Conservation (phyloP, 1,140 invertebrate species). For the Drosophila persimilis region DNA sequence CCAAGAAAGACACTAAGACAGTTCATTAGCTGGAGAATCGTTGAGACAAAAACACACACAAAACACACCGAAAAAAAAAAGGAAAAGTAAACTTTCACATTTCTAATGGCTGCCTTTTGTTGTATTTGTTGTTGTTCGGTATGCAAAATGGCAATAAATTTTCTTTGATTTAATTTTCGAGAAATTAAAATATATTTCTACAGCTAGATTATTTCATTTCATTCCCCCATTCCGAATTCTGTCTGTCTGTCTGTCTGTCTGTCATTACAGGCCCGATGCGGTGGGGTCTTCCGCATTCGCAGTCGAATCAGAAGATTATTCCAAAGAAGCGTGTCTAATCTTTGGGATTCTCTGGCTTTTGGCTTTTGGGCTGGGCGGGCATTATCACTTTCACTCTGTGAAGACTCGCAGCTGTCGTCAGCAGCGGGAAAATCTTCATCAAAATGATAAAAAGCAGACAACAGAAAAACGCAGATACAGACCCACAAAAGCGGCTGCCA, state of each 20-base stretch:
- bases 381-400: slow-evolving; percentile 59
- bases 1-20: slow-evolving; percentile 28
- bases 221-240: slow-evolving; percentile 4
- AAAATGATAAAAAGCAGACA: slow-evolving; percentile 23
- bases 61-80: slow-evolving; percentile 34
- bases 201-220: slow-evolving; percentile 31
- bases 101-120: slow-evolving; percentile 57
- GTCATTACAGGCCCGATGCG: too few relatives aligned
- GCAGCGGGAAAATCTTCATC: slow-evolving; percentile 46
- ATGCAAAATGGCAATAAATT: slow-evolving; percentile 69
- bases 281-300: slow-evolving; percentile 58
- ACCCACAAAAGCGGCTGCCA: too few relatives aligned
- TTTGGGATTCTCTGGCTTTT: slow-evolving; percentile 47
- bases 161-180: slow-evolving; percentile 67
- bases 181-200: slow-evolving; percentile 60
- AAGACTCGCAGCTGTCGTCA: neutral
- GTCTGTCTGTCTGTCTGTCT: neutral
- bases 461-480: slow-evolving; percentile 29
- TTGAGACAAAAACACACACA: slow-evolving; percentile 3
- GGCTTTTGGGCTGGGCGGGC: slow-evolving; percentile 21
- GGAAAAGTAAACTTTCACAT: slow-evolving; percentile 79
- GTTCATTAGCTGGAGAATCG: slow-evolving; percentile 58
- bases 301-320: slow-evolving; percentile 41
- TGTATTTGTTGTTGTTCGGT: slow-evolving; percentile 31
- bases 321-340: slow-evolving; percentile 61